Evolutionary conservation across 2,888 invertebrate species (phyloP).

Genomic region (Pyrochroa serraticornis): DNA sequence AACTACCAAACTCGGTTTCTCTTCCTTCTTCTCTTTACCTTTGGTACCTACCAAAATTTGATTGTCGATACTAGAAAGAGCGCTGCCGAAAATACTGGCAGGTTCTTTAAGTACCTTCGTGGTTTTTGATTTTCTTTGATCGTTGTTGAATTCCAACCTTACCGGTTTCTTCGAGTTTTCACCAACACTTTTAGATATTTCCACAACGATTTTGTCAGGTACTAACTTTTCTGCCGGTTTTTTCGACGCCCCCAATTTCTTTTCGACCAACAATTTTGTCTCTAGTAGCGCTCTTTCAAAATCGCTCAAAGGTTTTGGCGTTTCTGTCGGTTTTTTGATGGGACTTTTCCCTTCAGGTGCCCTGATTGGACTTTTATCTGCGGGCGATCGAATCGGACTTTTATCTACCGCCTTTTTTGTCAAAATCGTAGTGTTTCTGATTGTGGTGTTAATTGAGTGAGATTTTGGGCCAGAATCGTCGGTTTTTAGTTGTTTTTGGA

Average conservation of each 20-base stretch:
- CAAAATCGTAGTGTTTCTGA: constrained; percentile 34
- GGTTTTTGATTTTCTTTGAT: constrained; percentile 5
- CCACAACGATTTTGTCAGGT: no score
- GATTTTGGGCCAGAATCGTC: neutral
- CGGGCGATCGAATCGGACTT: neutral
- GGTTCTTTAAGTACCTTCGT: constrained; percentile 39
- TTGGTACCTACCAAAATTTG: constrained; percentile 37
- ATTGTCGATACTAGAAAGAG: constrained; percentile 44
- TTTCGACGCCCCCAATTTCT: neutral
- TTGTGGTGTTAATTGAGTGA: constrained; percentile 33
- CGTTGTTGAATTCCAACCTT: no score
- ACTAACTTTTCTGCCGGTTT: no score
- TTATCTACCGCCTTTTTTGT: constrained; percentile 27
- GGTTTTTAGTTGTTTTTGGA: constrained; percentile 55
- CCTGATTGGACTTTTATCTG: constrained; percentile 7
- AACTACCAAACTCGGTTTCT: neutral
- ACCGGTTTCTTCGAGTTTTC: no score
- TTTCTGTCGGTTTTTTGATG: constrained; percentile 15
- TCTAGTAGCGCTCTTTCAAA: neutral
- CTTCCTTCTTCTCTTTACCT: constrained; percentile 23
- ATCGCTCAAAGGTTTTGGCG: neutral
- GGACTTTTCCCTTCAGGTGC: constrained; percentile 7
- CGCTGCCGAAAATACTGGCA: constrained; percentile 40
- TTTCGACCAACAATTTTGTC: neutral
- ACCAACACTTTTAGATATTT: no score